phyloP scores from a whole-genome alignment of 1,140 invertebrate genomes.

The Pentalonia nigronervosa region DNA sequence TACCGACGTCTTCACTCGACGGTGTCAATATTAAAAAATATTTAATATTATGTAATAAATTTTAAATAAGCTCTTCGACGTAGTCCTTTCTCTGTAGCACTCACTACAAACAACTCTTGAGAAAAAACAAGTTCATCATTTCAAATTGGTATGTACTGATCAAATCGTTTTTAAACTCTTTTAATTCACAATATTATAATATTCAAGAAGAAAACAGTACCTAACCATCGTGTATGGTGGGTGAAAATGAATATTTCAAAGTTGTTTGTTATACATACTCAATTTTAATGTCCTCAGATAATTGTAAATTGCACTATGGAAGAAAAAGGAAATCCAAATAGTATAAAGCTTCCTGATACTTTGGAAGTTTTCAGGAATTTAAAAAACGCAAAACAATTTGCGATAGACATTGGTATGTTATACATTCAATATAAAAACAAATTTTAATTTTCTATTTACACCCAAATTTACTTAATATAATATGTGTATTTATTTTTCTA shows the following conservation, averaged over 20 bases:
- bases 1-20: not conserved
- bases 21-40: not conserved
- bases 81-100: not conserved
- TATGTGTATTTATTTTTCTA: not conserved
- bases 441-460: not conserved
- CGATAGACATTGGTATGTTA: slow-evolving; percentile 75
- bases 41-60: not conserved
- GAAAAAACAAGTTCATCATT: not conserved
- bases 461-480: not conserved
- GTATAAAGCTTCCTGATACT: slow-evolving; percentile 62
- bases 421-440: not conserved
- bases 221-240: not conserved
- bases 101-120: too few species aligned
- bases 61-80: not conserved
- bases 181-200: not conserved
- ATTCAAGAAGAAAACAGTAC: not conserved
- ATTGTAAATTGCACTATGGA: slow-evolving; percentile 57
- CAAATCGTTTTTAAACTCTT: not conserved
- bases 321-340: slow-evolving; percentile 61
- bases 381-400: slow-evolving; percentile 76
- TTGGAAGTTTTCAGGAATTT: slow-evolving; percentile 74
- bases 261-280: not conserved
- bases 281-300: not conserved
- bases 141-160: not conserved
- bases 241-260: not conserved